Evolutionary conservation across 2,113 vertebrate genomes (phyloP).

Genomic region (Microtus oregoni): DNA sequence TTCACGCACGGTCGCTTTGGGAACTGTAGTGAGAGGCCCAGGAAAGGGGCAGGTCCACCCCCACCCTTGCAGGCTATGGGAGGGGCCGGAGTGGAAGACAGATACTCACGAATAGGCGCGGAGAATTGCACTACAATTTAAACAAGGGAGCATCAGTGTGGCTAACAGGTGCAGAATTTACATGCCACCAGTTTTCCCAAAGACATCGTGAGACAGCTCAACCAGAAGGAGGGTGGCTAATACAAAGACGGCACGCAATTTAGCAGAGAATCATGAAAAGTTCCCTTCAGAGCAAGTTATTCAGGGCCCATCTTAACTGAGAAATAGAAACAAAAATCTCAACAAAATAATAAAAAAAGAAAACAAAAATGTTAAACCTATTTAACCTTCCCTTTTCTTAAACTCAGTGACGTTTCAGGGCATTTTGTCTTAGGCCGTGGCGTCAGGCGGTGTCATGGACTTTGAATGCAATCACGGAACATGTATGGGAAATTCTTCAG

Average conservation of each 20-base stretch:
- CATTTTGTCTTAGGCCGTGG: background rate
- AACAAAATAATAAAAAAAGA: background rate
- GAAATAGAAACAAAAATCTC: background rate
- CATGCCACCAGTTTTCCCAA: background rate
- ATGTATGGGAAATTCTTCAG: background rate
- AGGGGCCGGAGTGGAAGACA: background rate
- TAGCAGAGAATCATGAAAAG: background rate
- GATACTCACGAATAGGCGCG: conserved; percentile 70
- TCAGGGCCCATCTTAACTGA: background rate
- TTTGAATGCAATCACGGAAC: background rate
- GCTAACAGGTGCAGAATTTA: background rate
- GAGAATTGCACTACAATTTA: conserved; percentile 79
- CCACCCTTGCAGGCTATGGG: background rate
- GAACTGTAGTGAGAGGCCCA: background rate
- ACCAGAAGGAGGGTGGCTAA: background rate
- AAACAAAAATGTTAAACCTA: background rate
- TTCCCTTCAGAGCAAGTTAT: background rate
- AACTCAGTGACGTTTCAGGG: background rate
- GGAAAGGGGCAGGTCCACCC: too few species aligned
- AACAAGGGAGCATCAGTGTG: conserved; percentile 19
- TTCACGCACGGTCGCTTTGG: background rate
- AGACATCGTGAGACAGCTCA: background rate
- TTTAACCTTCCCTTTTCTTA: conserved; percentile 28
- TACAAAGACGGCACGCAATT: background rate
- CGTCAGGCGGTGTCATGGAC: background rate